A percentile compares a stretch with the other conserved stretches of the same genome.
Evolutionary conservation across 2,113 vertebrate genomes (phyloP).

Genomic region (Cyanocitta stelleri): DNA sequence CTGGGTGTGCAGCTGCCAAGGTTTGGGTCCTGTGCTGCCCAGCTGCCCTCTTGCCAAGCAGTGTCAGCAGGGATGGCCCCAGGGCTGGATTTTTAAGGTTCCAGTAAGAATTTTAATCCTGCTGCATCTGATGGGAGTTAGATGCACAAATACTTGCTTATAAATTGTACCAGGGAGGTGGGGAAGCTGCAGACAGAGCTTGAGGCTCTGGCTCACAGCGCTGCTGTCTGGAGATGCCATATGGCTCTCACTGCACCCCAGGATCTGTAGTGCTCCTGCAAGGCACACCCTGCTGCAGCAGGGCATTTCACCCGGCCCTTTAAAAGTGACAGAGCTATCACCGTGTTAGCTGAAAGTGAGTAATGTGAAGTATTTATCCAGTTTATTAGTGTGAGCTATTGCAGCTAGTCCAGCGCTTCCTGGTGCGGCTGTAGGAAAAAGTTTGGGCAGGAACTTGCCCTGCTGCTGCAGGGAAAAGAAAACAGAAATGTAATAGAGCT

Average conservation of each 20-base stretch:
- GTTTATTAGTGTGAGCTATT: not conserved
- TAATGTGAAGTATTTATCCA: not conserved
- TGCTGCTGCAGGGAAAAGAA: not conserved
- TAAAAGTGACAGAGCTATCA: not conserved
- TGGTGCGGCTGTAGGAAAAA: not conserved
- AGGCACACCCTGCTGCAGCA: not conserved
- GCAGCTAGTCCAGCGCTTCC: not conserved
- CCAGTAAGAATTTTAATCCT: not conserved
- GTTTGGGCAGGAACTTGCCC: not conserved
- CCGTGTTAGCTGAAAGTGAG: not conserved
- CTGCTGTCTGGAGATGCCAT: not conserved
- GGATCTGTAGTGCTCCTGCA: not conserved
- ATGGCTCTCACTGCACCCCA: not conserved
- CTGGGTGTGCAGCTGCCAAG: not conserved
- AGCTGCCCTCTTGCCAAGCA: not conserved
- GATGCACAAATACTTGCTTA: not conserved
- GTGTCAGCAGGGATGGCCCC: not conserved
- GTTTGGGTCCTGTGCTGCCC: not conserved
- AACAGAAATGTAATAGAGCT: not conserved
- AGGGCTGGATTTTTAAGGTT: not conserved
- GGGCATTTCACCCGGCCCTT: not conserved
- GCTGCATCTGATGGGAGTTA: not conserved
- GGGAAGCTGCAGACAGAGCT: not conserved
- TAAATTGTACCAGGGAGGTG: not conserved
- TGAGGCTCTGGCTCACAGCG: fast-evolving